Evolutionary conservation across 2,888 invertebrate species (phyloP).

Genomic region (Macaria liturata): DNA sequence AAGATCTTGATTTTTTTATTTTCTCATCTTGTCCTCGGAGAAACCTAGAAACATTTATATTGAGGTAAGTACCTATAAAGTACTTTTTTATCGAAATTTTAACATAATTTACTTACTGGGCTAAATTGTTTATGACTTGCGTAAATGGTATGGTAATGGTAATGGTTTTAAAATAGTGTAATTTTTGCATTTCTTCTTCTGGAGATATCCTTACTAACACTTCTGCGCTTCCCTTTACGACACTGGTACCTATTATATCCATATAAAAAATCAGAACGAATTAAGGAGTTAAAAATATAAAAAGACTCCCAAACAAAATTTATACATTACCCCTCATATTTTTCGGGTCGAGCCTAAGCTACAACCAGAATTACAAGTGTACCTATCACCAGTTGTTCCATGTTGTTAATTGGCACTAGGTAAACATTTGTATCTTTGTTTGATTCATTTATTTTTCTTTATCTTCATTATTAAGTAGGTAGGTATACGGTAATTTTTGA

Average conservation of each 20-base stretch:
- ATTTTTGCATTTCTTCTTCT: slow-evolving; percentile 60
- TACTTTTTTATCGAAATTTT: not conserved
- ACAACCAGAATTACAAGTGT: slow-evolving; percentile 49
- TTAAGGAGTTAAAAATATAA: no score
- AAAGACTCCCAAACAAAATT: not conserved
- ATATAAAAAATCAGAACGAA: no score
- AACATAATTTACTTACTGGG: slow-evolving; percentile 39
- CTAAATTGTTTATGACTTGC: slow-evolving; percentile 64
- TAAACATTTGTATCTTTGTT: no score
- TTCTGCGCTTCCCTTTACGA: slow-evolving; percentile 34
- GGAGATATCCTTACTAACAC: slow-evolving; percentile 63
- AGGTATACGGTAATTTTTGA: no score
- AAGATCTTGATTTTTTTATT: slow-evolving; percentile 42
- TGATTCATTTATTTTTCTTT: no score
- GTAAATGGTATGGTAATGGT: slow-evolving; percentile 51
- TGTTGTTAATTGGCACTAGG: no score
- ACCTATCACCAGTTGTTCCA: slow-evolving; percentile 38
- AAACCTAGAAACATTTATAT: slow-evolving; percentile 46
- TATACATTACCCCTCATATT: slow-evolving; percentile 70
- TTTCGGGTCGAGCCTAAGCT: slow-evolving; percentile 61
- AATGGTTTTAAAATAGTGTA: slow-evolving; percentile 58
- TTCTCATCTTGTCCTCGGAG: slow-evolving; percentile 61
- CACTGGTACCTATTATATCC: no score
- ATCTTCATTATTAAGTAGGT: no score
- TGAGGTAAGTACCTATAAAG: not conserved